Conservation (phyloP, 2,113 vertebrate species). For the Pluvialis apricaria region DNA sequence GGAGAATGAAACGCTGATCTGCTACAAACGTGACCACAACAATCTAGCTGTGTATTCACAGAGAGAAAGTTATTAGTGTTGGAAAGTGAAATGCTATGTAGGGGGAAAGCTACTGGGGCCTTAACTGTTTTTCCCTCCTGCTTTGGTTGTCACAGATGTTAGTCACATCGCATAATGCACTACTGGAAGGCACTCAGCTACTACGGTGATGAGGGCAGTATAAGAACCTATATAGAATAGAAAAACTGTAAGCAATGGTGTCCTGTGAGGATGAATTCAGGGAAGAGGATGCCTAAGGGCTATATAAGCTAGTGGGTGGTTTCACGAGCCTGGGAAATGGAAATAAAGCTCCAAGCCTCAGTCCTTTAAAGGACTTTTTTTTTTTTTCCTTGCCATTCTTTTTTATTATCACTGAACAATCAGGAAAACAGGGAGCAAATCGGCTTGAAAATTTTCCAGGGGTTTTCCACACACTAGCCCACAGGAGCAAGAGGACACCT, state of each 20-base stretch:
- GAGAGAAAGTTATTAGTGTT: conserved; percentile 19
- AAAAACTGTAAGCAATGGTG: neutral
- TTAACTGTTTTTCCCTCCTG: conserved; percentile 6
- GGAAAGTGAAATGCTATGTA: neutral
- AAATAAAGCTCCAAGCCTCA: neutral
- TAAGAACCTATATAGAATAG: neutral
- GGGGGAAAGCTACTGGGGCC: neutral
- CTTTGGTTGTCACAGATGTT: conserved; percentile 48
- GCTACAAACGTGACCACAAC: neutral
- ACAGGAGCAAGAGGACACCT: neutral
- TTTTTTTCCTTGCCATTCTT: neutral
- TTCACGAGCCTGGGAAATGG: neutral
- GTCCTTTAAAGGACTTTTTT: neutral
- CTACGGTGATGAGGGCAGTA: neutral
- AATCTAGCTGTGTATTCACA: neutral
- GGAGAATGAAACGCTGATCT: neutral
- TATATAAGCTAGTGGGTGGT: neutral
- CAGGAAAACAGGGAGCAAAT: neutral
- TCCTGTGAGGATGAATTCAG: conserved; percentile 29
- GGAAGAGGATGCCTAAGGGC: neutral
- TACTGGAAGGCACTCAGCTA: conserved; percentile 14
- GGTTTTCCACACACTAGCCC: neutral
- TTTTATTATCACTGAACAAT: neutral
- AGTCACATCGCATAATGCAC: neutral
- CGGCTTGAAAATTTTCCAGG: neutral